Percentiles rank a stretch among this genome's conserved stretches.
Evolutionary conservation across 2,888 invertebrate genomes (phyloP).

Genomic region (Lasioglossum leucozonium): DNA sequence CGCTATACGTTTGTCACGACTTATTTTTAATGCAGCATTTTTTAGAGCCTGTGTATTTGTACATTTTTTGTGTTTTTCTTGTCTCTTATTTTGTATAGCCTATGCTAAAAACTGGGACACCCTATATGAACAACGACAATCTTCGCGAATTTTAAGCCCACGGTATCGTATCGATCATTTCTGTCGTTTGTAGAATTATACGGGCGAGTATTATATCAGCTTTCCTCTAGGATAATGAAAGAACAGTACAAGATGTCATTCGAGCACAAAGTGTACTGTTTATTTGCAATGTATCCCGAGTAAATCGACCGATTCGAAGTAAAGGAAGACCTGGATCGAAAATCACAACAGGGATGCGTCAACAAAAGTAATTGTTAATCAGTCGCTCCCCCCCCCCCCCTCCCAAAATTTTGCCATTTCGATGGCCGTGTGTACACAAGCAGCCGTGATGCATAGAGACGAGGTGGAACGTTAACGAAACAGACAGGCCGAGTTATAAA

Average conservation of each 20-base stretch:
- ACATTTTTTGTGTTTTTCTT: too few relatives aligned
- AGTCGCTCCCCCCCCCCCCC: too few relatives aligned
- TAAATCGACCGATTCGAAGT: background rate
- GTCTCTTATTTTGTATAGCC: background rate
- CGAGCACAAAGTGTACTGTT: conserved; percentile 1
- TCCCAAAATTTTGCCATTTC: background rate
- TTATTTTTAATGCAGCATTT: background rate
- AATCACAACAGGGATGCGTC: background rate
- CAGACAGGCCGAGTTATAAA: conserved; percentile 18
- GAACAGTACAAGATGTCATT: background rate
- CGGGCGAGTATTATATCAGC: background rate
- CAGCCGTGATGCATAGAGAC: conserved; percentile 12
- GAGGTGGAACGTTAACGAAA: conserved; percentile 23
- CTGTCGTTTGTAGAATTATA: background rate
- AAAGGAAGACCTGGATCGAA: background rate
- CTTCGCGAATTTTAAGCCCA: background rate
- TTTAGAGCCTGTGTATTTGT: background rate
- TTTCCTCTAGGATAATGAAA: background rate
- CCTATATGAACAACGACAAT: background rate
- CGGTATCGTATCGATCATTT: background rate
- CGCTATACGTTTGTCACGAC: background rate
- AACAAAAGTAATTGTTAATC: background rate
- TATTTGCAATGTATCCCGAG: conserved; percentile 23
- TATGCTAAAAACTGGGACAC: background rate
- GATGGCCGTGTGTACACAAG: background rate